These are phyloP conservation scores for Agrotis exclamationis DNA, from an alignment of 2,888 invertebrate genomes.

Conservation along the genomic window DNA sequence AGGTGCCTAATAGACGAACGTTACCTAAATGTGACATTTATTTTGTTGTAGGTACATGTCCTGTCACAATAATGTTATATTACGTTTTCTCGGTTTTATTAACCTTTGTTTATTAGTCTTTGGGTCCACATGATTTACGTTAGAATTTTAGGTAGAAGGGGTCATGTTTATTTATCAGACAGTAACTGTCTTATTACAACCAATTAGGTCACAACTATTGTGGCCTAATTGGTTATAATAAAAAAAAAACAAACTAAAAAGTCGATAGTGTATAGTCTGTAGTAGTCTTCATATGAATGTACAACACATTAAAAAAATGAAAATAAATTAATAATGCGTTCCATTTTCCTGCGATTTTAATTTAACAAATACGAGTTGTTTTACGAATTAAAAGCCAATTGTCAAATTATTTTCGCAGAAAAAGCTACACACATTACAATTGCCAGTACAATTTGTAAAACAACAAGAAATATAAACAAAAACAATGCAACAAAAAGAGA, in stretches of 20 bases:
- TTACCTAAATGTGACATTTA: constrained; percentile 54
- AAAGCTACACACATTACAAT: not conserved
- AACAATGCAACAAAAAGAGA: constrained; percentile 21
- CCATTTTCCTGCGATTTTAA: too few relatives aligned
- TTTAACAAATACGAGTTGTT: too few relatives aligned
- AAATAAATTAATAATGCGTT: too few relatives aligned
- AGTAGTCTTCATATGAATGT: too few relatives aligned
- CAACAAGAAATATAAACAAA: constrained; percentile 14
- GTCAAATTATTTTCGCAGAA: too few relatives aligned
- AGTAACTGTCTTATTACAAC: too few relatives aligned
- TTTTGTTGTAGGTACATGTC: constrained; percentile 36
- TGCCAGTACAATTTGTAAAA: not conserved
- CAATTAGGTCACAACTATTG: too few relatives aligned
- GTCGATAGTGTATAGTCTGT: too few relatives aligned
- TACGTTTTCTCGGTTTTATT: constrained; percentile 45
- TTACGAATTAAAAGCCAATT: too few relatives aligned
- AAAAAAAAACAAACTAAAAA: not conserved
- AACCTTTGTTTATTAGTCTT: constrained; percentile 37
- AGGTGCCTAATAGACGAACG: constrained; percentile 66
- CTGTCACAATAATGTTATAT: constrained; percentile 36
- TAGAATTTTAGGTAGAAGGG: constrained; percentile 13
- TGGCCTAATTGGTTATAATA: not conserved
- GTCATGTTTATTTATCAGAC: not conserved
- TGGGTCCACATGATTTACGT: constrained; percentile 26
- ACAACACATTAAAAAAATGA: too few relatives aligned